These are phyloP conservation scores for Mus minutoides DNA, from an alignment of 2,797 vertebrate species.

Conservation along the genomic window DNA sequence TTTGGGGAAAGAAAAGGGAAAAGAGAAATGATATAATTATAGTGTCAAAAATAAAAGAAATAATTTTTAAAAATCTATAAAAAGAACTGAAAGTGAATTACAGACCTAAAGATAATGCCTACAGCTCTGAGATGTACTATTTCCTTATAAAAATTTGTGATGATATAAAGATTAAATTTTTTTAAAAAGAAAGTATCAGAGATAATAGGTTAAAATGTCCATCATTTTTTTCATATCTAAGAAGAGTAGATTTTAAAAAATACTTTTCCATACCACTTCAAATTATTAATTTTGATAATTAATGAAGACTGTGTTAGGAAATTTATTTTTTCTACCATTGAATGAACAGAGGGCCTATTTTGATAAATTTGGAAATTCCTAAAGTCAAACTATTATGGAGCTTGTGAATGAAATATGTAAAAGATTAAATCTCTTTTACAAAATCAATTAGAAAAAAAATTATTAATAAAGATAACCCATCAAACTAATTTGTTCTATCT, in stretches of 20 bases:
- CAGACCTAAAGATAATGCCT: background rate
- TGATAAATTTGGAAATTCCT: conserved; percentile 13
- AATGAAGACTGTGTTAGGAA: conserved; percentile 19
- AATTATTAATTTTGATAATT: background rate
- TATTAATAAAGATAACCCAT: conserved; percentile 49
- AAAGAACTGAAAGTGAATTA: background rate
- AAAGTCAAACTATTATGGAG: conserved; percentile 7
- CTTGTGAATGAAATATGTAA: conserved; percentile 21
- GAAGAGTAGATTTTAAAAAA: conserved; percentile 38
- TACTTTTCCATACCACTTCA: background rate
- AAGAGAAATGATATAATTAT: background rate
- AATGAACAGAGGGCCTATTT: conserved; percentile 15
- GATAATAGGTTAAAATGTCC: background rate
- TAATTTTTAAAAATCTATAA: background rate
- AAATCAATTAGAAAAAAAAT: conserved; percentile 53
- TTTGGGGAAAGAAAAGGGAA: background rate
- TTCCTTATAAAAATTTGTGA: background rate
- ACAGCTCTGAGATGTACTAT: background rate
- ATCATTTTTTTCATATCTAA: conserved; percentile 37
- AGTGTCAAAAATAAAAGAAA: background rate
- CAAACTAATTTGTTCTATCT: conserved; percentile 42
- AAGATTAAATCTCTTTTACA: conserved; percentile 51
- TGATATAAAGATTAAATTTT: background rate
- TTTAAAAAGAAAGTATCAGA: background rate
- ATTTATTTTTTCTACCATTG: conserved; percentile 24